Evolutionary conservation across 2,113 vertebrate species (phyloP).

Genomic region (Dipodomys merriami): DNA sequence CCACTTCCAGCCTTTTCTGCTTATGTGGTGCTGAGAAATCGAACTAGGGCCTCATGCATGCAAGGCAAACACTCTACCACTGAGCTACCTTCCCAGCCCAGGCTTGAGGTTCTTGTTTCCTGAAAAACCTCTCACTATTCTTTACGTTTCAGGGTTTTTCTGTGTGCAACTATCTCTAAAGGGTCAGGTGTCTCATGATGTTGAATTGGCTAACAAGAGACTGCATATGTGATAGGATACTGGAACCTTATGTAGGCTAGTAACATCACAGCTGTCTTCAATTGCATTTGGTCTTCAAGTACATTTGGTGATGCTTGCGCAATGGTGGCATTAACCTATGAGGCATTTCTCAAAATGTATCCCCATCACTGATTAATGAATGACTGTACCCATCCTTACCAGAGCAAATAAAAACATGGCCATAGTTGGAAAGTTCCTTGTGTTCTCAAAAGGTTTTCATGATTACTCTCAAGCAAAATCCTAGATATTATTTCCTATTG

Average conservation of each 20-base stretch:
- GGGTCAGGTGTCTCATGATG: too few relatives aligned
- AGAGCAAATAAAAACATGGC: background rate
- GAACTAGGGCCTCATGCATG: too few relatives aligned
- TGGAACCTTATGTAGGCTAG: background rate
- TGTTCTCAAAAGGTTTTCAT: background rate
- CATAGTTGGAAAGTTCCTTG: background rate
- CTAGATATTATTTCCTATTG: background rate
- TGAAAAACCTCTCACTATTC: background rate
- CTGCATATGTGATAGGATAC: background rate
- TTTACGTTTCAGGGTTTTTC: background rate
- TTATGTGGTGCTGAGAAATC: too few relatives aligned
- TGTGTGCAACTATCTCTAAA: too few relatives aligned
- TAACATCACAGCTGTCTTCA: background rate
- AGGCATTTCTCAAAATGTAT: background rate
- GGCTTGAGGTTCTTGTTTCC: background rate
- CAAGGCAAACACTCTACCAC: too few relatives aligned
- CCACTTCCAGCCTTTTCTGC: too few relatives aligned
- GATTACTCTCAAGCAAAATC: conserved; percentile 1
- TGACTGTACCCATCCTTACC: background rate
- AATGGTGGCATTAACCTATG: background rate
- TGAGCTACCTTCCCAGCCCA: too few relatives aligned
- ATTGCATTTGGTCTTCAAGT: background rate
- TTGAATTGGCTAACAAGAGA: too few relatives aligned
- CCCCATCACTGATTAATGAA: background rate
- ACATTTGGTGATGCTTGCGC: background rate